Evolutionary conservation across 2,113 vertebrate species (phyloP).

Genomic region (Lepidiolamprologus cunningtoni): DNA sequence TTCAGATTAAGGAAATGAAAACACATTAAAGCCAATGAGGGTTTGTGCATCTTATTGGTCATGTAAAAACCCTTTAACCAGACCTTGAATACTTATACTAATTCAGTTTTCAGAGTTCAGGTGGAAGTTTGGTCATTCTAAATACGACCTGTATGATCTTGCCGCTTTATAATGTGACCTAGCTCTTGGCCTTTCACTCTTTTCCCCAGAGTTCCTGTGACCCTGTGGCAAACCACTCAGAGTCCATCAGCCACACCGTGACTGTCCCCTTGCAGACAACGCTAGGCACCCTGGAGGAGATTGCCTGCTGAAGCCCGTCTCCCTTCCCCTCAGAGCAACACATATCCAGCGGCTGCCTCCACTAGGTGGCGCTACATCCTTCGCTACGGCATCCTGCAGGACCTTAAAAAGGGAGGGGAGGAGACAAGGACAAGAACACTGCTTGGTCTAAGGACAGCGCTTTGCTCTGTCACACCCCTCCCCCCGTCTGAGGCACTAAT

Average conservation of each 20-base stretch:
- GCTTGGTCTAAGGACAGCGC: constrained; percentile 63
- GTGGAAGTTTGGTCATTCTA: neutral
- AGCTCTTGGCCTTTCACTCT: neutral
- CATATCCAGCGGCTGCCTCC: neutral
- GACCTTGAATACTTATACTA: neutral
- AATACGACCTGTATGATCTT: fast-evolving
- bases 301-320: constrained; percentile 84
- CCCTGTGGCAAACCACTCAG: constrained; percentile 90
- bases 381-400: neutral
- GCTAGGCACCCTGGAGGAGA: constrained; percentile 91
- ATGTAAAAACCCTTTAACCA: fast-evolving
- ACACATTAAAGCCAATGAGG: neutral
- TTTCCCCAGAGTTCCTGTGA: constrained; percentile 86
- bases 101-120: neutral
- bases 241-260: constrained; percentile 96
- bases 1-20: neutral
- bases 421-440: constrained; percentile 3
- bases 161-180: neutral
- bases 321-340: constrained; percentile 3
- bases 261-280: constrained; percentile 90
- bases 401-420: constrained; percentile 9
- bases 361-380: constrained; percentile 8
- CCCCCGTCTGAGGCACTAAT: constrained; percentile 35
- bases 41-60: neutral
- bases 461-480: constrained; percentile 54